phyloP scores from a whole-genome alignment of 1,140 invertebrate genomes.

The Spodoptera litura region DNA sequence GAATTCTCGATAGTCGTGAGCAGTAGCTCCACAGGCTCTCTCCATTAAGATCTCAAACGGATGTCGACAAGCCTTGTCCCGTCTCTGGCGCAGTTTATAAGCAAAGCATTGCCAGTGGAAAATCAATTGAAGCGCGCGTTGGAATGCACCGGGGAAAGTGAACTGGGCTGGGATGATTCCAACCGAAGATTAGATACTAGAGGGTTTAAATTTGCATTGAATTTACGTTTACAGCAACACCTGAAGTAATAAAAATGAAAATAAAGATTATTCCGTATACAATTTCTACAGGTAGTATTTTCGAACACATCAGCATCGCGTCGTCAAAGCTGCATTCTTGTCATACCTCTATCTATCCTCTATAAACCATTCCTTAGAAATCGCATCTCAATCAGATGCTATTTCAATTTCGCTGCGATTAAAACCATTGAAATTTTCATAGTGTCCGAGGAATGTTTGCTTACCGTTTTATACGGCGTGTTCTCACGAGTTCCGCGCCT shows the following conservation, averaged over 20 bases:
- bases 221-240: not conserved
- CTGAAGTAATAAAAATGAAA: conserved; percentile 10
- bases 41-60: conserved; percentile 46
- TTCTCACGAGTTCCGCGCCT: conserved; percentile 76
- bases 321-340: conserved; percentile 28
- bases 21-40: conserved; percentile 40
- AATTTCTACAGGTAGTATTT: not conserved
- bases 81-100: conserved; percentile 49
- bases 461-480: conserved; percentile 60
- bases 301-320: not conserved
- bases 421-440: conserved; percentile 48
- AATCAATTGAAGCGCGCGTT: conserved; percentile 55
- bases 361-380: conserved; percentile 30
- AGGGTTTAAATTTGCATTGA: conserved; percentile 12
- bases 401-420: conserved; percentile 28
- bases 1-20: conserved; percentile 43
- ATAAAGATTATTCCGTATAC: conserved; percentile 1
- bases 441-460: conserved; percentile 60
- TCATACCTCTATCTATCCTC: not conserved
- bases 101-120: conserved; percentile 54
- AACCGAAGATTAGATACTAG: conserved; percentile 41
- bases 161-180: conserved; percentile 40
- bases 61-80: conserved; percentile 44
- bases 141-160: conserved; percentile 53
- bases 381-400: conserved; percentile 27